phyloP scores from a whole-genome alignment of 2,888 invertebrate species.

The Germaria angustata region DNA sequence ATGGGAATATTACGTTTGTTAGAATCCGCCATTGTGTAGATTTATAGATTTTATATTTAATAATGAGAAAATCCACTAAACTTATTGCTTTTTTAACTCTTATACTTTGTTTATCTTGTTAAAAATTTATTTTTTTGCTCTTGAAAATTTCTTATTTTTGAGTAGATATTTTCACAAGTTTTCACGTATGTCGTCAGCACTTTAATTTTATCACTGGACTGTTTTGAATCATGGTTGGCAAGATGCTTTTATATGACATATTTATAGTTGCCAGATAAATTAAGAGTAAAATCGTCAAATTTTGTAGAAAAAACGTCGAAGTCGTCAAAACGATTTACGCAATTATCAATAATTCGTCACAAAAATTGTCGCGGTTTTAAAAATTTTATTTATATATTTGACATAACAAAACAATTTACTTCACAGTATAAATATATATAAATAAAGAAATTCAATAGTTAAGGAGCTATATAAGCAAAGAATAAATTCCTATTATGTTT shows the following conservation, averaged over 20 bases:
- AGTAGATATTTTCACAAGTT: constrained; percentile 60
- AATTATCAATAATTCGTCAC: too few species aligned
- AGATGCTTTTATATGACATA: constrained; percentile 64
- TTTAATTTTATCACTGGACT: constrained; percentile 67
- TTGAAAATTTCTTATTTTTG: constrained; percentile 24
- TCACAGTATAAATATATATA: too few species aligned
- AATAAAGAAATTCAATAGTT: too few species aligned
- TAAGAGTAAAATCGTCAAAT: too few species aligned
- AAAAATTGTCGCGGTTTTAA: too few species aligned
- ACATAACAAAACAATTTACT: too few species aligned
- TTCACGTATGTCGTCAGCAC: neutral
- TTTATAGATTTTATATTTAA: constrained; percentile 53
- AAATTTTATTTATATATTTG: too few species aligned
- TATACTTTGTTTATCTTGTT: constrained; percentile 45
- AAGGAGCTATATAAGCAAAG: too few species aligned
- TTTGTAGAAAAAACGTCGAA: too few species aligned
- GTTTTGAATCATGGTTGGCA: constrained; percentile 58
- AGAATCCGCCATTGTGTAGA: constrained; percentile 87
- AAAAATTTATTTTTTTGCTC: constrained; percentile 5
- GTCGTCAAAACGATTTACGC: too few species aligned
- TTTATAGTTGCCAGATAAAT: too few species aligned
- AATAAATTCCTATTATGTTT: too few species aligned
- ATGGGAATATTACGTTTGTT: constrained; percentile 95
- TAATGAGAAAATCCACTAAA: constrained; percentile 49
- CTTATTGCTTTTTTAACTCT: constrained; percentile 29